Evolutionary conservation across 2,888 invertebrate species (phyloP), one percentile per base, ranked within the genome.

Genomic region (Parascotia fuliginaria): DNA sequence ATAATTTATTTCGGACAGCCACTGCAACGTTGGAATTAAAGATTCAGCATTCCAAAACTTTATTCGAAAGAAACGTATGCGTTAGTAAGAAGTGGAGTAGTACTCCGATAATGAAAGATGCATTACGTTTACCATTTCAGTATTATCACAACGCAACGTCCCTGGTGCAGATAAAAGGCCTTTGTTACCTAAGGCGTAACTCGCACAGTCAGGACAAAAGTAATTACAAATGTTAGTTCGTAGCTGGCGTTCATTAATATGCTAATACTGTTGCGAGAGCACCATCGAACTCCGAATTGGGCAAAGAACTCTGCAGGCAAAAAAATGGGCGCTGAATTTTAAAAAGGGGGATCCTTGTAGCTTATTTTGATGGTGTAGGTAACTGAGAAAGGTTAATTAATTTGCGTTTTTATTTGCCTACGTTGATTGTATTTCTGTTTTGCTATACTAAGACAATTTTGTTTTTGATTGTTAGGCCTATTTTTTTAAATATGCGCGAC

Each of bases 211-310:
- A 54, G 70, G 63, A 73, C 73, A 75, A 73, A 75, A 74, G 76
- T 75, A 76, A 75, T 75, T 75, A 74, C 76, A 69, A 72, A 67
- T 72, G 72, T 70, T 70, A 69, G 65, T 69, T 69, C 65, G 58
- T 48, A 63, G 64, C 59, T 51, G 51, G 55, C 69, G 74, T 81
- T 85, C 86, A 86, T 87, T 86, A 87, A 85, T 87, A 87, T 87
- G 87, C 85, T 83, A 87, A 87, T 86, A 75, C 73, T 52, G 79
- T 79, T 55, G 70, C 71, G 65, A 56, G 68, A 60, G 72, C 66
- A 70, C 75, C 77, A 74, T 81, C 79, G 82, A 81, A 83, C 80
- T 75, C 73, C 67, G 74, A 77, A 79, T 79, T 73, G 75, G 76
- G 71, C 74, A 73, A 68, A 73, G 70, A 73, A 60, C 62, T 55